Evolutionary conservation across 2,888 invertebrate genomes (phyloP).

Genomic region (Therioaphis trifolii): DNA sequence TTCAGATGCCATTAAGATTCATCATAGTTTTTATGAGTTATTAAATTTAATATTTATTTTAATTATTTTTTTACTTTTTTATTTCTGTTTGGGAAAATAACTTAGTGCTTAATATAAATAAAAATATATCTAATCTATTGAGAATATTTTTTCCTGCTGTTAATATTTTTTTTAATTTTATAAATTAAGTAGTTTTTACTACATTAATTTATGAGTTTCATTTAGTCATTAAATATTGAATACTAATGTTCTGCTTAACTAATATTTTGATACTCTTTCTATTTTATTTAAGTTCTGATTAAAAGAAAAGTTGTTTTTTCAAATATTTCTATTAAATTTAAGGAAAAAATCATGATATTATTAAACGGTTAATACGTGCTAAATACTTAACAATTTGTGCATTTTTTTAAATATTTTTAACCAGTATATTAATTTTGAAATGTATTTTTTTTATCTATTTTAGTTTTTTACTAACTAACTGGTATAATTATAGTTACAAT

Average conservation of each 20-base stretch:
- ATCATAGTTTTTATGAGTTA: slow-evolving; percentile 32
- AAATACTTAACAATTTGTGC: too few species aligned
- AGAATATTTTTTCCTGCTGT: too few species aligned
- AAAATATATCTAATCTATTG: not conserved
- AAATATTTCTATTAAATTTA: not conserved
- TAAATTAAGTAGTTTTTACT: not conserved
- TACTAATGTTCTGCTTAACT: too few species aligned
- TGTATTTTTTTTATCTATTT: not conserved
- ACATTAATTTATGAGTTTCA: not conserved
- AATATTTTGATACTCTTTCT: too few species aligned
- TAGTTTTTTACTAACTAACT: not conserved
- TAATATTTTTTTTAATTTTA: too few species aligned
- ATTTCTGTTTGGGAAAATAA: not conserved
- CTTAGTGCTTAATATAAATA: not conserved
- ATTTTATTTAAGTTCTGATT: too few species aligned
- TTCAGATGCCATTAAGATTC: slow-evolving; percentile 3
- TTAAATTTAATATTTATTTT: not conserved
- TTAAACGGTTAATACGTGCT: not conserved
- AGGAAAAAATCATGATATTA: not conserved
- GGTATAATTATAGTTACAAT: not conserved
- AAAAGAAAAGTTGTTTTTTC: not conserved
- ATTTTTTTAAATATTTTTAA: too few species aligned
- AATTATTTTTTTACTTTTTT: slow-evolving; percentile 15
- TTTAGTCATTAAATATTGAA: too few species aligned
- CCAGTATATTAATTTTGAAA: too few species aligned